A percentile compares a stretch with the other conserved stretches of the same genome.
phyloP scores from a whole-genome alignment of 2,113 vertebrate species.

The Turdus rufiventris region DNA sequence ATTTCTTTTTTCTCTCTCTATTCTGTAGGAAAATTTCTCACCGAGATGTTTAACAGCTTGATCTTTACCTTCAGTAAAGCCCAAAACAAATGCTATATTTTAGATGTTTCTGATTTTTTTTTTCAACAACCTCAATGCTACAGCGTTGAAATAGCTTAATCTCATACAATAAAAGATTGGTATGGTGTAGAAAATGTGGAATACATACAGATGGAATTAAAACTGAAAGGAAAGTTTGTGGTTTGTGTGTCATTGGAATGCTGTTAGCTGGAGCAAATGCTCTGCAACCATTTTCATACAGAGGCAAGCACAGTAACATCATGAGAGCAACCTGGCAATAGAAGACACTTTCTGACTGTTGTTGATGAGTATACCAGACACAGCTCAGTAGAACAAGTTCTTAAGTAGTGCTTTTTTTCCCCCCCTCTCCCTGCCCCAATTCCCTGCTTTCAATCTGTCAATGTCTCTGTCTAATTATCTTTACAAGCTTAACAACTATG shows the following conservation, averaged over 20 bases:
- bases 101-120: background rate
- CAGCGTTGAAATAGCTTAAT: background rate
- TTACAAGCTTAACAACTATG: background rate
- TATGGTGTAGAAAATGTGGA: background rate
- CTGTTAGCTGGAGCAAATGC: background rate
- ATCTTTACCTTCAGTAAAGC: background rate
- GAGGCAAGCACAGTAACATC: background rate
- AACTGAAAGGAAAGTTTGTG: background rate
- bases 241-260: background rate
- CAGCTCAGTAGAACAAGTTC: background rate
- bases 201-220: background rate
- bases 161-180: background rate
- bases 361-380: background rate
- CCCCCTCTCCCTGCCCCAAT: fast-evolving
- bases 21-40: background rate
- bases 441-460: fast-evolving
- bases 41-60: background rate
- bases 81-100: background rate
- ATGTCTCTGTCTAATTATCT: background rate
- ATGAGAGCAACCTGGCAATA: no score
- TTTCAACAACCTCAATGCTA: background rate
- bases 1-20: background rate
- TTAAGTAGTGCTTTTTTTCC: background rate
- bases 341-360: background rate
- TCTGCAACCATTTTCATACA: background rate